A percentile compares a stretch with the other conserved stretches of the same genome.
phyloP scores from a whole-genome alignment of 2,888 invertebrate species.

The Megastigmus dorsalis region DNA sequence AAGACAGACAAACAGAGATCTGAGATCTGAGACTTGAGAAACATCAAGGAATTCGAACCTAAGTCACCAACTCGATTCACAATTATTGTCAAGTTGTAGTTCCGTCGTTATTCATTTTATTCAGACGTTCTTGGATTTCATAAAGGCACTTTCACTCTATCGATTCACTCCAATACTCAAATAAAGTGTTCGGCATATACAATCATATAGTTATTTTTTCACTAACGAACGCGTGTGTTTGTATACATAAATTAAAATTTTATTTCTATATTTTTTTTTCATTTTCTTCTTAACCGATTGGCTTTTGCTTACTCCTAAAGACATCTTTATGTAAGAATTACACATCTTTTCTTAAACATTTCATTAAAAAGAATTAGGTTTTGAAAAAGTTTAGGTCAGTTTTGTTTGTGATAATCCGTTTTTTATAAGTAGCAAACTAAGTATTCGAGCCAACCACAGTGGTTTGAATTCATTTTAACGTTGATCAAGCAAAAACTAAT shows the following conservation, averaged over 20 bases:
- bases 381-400: conserved; percentile 6
- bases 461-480: conserved; percentile 3
- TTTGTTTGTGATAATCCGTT: conserved; percentile 3
- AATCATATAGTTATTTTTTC: conserved; percentile 15
- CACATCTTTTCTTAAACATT: conserved; percentile 26
- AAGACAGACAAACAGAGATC: too few species aligned
- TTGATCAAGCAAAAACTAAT: conserved; percentile 37
- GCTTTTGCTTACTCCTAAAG: conserved; percentile 37
- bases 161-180: conserved; percentile 56
- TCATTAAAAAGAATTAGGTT: conserved; percentile 47
- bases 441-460: conserved; percentile 32
- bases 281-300: conserved; percentile 21
- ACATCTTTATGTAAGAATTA: conserved; percentile 26
- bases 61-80: conserved; percentile 41
- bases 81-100: conserved; percentile 41
- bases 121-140: conserved; percentile 62
- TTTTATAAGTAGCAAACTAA: conserved; percentile 38
- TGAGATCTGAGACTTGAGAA: too few species aligned
- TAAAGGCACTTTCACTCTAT: conserved; percentile 70
- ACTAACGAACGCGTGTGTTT: neutral
- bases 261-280: conserved; percentile 8
- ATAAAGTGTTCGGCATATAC: conserved; percentile 46
- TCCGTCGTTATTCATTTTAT: conserved; percentile 40
- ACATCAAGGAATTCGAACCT: too few species aligned
- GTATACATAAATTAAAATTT: conserved; percentile 32